Evolutionary conservation across 2,797 vertebrate species (phyloP), one percentile per base, ranked within the genome.

Genomic region (Sebastes jordani): DNA sequence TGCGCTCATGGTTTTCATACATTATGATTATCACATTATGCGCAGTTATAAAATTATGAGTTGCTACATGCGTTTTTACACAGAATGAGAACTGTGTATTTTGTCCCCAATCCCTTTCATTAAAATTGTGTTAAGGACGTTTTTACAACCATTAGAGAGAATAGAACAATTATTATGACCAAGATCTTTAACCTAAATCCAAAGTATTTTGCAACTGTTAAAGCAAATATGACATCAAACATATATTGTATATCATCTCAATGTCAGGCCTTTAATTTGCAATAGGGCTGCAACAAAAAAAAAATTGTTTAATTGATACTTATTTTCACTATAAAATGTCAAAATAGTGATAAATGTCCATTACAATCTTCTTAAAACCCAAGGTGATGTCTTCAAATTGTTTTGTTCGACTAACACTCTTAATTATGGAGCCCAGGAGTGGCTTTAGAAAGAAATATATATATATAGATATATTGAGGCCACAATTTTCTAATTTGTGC

Each of bases 51-150:
- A 46, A 18, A 18, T 18, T 7, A 42, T 16, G 38, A 42, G 38
- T 16, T 46, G 42, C 42, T 18, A 18, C 42, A 18, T 46, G 42
- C 11, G 22, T 52, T 59, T 32, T 42, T n/a, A 8, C 8, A 52
- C 9, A 49, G 27, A 60, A 70, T 8, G 1, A 25, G 8, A 11
- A 55, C 42, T 46, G 42, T 46, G 42, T 23, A 11, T 23, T 46
- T 46, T 18, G 42, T 46, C 42, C 38, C 0, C 38, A 0, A 46
- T 46, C 16, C 0, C 42, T 25, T 27, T 52, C 7, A 52, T n/a
- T 18, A 20, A 49, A 25, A 56, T 23, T 58, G 23, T 7, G 11
- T 8, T 16, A 14, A 0, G 11, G 55, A 58, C 2, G 22, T 56
- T 56, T 22, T 56, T 0, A 2, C 23, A 58, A 25, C 23, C 6